A percentile compares a stretch with the other conserved stretches of the same genome.
Conservation (phyloP, 1,140 invertebrate species). For the Maconellicoccus hirsutus region DNA sequence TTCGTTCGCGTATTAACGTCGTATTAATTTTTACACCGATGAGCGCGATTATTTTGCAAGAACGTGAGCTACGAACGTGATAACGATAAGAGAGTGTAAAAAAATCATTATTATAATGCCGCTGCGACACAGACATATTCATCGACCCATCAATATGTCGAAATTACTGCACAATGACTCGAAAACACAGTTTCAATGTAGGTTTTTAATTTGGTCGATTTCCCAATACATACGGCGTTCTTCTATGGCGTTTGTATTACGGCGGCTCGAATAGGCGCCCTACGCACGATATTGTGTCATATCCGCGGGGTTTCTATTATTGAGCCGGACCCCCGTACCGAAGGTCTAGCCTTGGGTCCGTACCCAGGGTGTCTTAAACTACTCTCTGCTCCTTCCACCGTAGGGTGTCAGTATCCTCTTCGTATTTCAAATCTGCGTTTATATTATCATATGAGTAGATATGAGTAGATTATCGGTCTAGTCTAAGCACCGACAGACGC, state of each 20-base stretch:
- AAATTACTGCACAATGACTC: slow-evolving; percentile 15
- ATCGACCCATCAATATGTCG: not conserved
- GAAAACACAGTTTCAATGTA: slow-evolving; percentile 21
- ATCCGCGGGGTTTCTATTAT: slow-evolving; percentile 10
- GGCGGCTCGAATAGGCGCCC: slow-evolving; percentile 7
- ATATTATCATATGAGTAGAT: not conserved
- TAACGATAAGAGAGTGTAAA: no score
- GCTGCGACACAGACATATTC: no score
- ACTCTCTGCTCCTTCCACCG: not conserved
- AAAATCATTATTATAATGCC: no score
- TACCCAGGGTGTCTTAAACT: slow-evolving; percentile 15
- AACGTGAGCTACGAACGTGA: no score
- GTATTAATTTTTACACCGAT: no score
- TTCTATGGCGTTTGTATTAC: not conserved
- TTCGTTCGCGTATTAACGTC: no score
- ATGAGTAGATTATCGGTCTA: not conserved
- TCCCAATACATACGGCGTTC: slow-evolving; percentile 6
- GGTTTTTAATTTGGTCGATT: slow-evolving; percentile 18
- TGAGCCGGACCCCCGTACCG: slow-evolving; percentile 2
- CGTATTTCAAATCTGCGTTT: not conserved
- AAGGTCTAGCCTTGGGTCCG: slow-evolving; percentile 20
- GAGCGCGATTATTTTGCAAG: no score
- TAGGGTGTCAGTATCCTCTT: slow-evolving; percentile 18
- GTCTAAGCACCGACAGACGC: not conserved
- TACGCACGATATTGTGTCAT: slow-evolving; percentile 16